Percentiles rank a stretch among this genome's conserved stretches.
Conservation (phyloP, 2,888 invertebrate species). For the Sarcophaga subvicina region DNA sequence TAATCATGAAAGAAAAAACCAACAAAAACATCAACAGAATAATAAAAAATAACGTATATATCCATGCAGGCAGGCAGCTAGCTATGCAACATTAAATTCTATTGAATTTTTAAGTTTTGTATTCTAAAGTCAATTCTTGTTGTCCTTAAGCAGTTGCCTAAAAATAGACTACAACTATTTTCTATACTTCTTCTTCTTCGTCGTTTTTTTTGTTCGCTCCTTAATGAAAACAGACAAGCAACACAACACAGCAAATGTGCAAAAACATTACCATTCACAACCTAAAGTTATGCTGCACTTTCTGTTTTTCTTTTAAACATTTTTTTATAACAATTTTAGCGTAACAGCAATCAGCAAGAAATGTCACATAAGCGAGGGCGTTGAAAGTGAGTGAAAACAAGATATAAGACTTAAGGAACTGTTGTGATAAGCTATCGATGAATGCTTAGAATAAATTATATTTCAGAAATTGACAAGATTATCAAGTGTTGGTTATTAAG, state of each 20-base stretch:
- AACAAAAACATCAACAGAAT: background rate
- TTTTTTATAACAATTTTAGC: too few relatives aligned
- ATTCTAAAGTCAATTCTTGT: background rate
- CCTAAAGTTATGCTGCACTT: slow-evolving; percentile 26
- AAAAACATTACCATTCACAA: slow-evolving; percentile 17
- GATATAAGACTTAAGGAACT: too few relatives aligned
- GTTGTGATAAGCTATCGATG: too few relatives aligned
- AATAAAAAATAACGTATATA: slow-evolving; percentile 10
- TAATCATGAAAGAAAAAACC: too few relatives aligned
- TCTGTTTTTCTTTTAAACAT: too few relatives aligned
- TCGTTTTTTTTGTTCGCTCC: background rate
- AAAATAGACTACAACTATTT: slow-evolving; percentile 41
- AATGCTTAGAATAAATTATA: too few relatives aligned
- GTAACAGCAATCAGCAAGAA: too few relatives aligned
- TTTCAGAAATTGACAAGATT: too few relatives aligned
- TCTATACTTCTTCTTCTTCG: background rate
- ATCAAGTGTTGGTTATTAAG: too few relatives aligned
- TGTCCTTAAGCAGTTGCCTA: slow-evolving; percentile 17
- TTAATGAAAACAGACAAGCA: slow-evolving; percentile 53
- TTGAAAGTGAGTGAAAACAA: too few relatives aligned
- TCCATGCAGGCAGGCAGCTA: background rate
- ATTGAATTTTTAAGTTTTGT: slow-evolving; percentile 30
- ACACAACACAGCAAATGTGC: slow-evolving; percentile 4
- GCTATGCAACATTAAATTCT: slow-evolving; percentile 47
- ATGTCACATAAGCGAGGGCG: too few relatives aligned